Evolutionary conservation across 2,113 vertebrate genomes (phyloP), one percentile per base, ranked within the genome.

Genomic region (Myrmecophaga tridactyla): DNA sequence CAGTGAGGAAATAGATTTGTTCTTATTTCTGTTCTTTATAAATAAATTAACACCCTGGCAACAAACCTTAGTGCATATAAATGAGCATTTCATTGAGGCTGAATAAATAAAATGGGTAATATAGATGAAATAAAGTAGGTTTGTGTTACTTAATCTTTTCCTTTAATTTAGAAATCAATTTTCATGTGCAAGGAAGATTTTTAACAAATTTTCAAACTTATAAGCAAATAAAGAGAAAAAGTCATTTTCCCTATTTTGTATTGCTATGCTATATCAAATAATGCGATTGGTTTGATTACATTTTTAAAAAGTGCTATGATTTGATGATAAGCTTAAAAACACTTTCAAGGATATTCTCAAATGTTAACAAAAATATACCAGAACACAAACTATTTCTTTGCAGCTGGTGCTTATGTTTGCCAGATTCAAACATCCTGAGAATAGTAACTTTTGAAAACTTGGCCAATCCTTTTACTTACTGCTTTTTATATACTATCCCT

Each of bases 261-360:
- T 97, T 96, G 94, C 53, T 83, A 87, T 94, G 97, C 94, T 94
- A 48, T 97, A 96, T 94, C 82, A 97, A 96, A 97, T 95, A 34
- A 41, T 85, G 80, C 96, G 89, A 96, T 97, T 97, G 67, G 34
- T 89, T 89, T 97, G 90, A 95, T 97, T 96, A 51, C 53, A 80
- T 36, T 95, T 94, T 96, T 97, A 94, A 94, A 96, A 97, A 97
- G 76, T 86, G 94, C 93, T 73, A 53, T 83, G 62, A 69, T 6
- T 72, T 41, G 4, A 14, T 48, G 2, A 82, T 77, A 94, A 11
- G 0, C 12, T 39, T 27, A 60, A 69, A 48, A 53, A 53, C 3
- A 77, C 12, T 25, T 60, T 88, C 13, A 56, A 15, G 6, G 80
- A 78, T 65, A 63, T 36, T 76, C 4, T 88, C 34, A 62, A 41